Evolutionary conservation across 2,888 invertebrate species (phyloP).

Genomic region (Ormyrus nitidulus): DNA sequence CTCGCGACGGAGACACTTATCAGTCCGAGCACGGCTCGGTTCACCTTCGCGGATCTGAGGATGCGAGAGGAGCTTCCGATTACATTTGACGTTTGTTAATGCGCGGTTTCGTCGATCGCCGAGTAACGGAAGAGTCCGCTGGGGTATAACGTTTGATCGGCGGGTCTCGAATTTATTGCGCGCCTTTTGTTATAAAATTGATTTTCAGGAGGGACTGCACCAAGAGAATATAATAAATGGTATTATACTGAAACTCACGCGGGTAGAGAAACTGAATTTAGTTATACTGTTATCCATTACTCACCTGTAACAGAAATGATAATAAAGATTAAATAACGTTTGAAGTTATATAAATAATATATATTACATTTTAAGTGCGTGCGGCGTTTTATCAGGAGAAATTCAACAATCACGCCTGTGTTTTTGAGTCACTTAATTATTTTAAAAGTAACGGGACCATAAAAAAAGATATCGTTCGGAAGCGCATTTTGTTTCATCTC

Average conservation of each 20-base stretch:
- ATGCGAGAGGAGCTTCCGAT: background rate
- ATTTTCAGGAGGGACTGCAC: too few relatives aligned
- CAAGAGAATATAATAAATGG: background rate
- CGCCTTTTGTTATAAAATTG: background rate
- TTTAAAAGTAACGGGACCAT: too few relatives aligned
- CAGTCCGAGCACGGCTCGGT: constrained; percentile 14
- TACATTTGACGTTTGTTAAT: too few relatives aligned
- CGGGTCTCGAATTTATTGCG: too few relatives aligned
- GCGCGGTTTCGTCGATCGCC: too few relatives aligned
- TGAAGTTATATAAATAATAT: background rate
- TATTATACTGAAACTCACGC: constrained; percentile 21
- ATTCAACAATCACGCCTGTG: too few relatives aligned
- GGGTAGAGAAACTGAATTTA: background rate
- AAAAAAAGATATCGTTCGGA: background rate
- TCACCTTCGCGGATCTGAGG: background rate
- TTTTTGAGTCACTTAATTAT: too few relatives aligned
- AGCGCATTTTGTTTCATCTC: background rate
- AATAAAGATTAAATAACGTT: constrained; percentile 21
- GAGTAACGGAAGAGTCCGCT: too few relatives aligned
- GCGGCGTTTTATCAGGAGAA: too few relatives aligned
- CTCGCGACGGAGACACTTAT: constrained; percentile 1
- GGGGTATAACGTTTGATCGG: too few relatives aligned
- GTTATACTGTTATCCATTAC: background rate
- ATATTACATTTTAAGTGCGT: too few relatives aligned
- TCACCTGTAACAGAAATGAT: constrained; percentile 33